A percentile compares a stretch with the other conserved stretches of the same genome.
Evolutionary conservation across 2,888 invertebrate species (phyloP).

Genomic region (Shargacucullia verbasci): DNA sequence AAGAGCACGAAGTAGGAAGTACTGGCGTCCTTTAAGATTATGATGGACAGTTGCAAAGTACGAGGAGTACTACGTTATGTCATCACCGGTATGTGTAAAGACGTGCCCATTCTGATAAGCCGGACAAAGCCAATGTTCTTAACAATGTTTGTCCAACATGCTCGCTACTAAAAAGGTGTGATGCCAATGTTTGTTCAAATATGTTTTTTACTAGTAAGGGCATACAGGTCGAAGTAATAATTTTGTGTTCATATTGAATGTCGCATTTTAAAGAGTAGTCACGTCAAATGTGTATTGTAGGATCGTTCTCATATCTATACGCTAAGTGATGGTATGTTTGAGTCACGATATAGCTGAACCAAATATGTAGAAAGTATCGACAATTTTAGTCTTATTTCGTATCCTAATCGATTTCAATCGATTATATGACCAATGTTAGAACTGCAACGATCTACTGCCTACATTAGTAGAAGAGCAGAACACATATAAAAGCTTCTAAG

Average conservation of each 20-base stretch:
- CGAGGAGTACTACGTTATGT: constrained; percentile 46
- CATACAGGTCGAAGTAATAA: constrained; percentile 13
- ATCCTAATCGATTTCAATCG: no score
- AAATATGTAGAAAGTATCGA: no score
- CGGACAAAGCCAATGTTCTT: constrained; percentile 23
- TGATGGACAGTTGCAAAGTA: constrained; percentile 56
- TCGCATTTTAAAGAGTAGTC: not conserved
- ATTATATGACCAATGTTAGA: no score
- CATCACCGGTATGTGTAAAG: constrained; percentile 32
- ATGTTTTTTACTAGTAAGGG: constrained; percentile 20
- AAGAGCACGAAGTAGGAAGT: constrained; percentile 45
- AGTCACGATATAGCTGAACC: no score
- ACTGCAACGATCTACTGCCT: no score
- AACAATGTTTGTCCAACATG: constrained; percentile 24
- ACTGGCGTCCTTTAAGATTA: constrained; percentile 39
- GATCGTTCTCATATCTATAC: no score
- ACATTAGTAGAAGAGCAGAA: not conserved
- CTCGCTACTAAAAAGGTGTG: constrained; percentile 16
- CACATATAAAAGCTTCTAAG: constrained; percentile 1
- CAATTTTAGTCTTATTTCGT: no score
- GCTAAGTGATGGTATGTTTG: no score
- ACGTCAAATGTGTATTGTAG: no score
- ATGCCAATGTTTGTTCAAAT: constrained; percentile 41
- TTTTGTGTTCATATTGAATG: constrained; percentile 14
- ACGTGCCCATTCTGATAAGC: constrained; percentile 22